Evolutionary conservation across 2,797 vertebrate genomes (phyloP).

Genomic region (Rhinatrema bivittatum): DNA sequence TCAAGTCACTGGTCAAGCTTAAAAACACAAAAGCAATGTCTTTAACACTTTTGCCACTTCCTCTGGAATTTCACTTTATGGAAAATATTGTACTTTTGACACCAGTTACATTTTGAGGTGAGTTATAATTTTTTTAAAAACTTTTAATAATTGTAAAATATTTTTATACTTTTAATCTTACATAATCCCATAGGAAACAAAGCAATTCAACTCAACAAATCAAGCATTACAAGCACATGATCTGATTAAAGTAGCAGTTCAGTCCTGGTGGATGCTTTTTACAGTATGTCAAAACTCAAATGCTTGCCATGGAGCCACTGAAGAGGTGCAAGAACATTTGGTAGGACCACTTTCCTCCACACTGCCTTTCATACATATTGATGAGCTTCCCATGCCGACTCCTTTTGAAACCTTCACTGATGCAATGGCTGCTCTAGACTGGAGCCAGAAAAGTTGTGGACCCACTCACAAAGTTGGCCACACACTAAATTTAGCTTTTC

Average conservation of each 20-base stretch:
- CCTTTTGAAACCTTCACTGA: too few species aligned
- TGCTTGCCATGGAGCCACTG: too few species aligned
- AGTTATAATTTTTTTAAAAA: neutral
- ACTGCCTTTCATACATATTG: too few species aligned
- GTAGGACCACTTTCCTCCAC: neutral
- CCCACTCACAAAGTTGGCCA: too few species aligned
- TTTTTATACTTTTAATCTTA: neutral
- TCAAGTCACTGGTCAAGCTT: conserved; percentile 29
- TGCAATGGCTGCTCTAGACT: too few species aligned
- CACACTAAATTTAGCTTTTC: too few species aligned
- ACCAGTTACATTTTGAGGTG: neutral
- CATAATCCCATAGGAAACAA: neutral
- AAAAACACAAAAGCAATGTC: conserved; percentile 21
- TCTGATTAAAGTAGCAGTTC: neutral
- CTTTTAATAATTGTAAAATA: neutral
- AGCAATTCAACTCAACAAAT: neutral
- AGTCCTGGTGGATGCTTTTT: too few species aligned
- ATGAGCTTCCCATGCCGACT: too few species aligned
- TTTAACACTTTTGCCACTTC: conserved; percentile 7
- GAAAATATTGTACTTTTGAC: too few species aligned
- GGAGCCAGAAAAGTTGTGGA: too few species aligned
- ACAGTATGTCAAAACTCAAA: too few species aligned
- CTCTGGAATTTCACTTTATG: conserved; percentile 1
- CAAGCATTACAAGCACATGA: neutral
- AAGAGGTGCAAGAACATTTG: neutral